Base-by-base conservation (phyloP, 2,797 vertebrate genomes). In the Pipistrellus nathusii region DNA sequence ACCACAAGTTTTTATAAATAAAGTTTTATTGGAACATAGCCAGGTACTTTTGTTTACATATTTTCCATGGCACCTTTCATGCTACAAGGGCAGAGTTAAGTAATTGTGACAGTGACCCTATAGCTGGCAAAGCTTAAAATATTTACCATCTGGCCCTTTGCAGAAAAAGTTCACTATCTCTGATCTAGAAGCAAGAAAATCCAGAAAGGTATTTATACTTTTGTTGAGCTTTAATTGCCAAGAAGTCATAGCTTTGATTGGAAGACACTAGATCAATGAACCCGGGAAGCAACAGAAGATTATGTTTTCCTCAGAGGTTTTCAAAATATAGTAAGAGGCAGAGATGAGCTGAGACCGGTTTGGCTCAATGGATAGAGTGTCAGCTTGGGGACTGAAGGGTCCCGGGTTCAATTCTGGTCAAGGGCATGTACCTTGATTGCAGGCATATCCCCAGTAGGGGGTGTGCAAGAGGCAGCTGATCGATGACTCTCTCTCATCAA, bases 171-270 rank as follows among this genome's bases (percentile, higher is more conserved):
- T 94, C 90, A 30, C 27, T 86, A 75, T 20, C 11, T 7, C 51
- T 87, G 8, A 53, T 71, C 14, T 51, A 69, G 48, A 91, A 90
- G n/a, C 32, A 69, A 90, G 83, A 82, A 86, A 32, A 73, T 82
- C 17, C 30, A 44, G 38, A 32, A 38, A 94, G 20, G 1, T 27
- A 7, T 90, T 69, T 62, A 57, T 82, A n/a, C 18, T 78, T 82
- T 84, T 44, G 6, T 82, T 92, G 76, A 71, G 53, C 14, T 94
- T 89, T 80, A 91, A 46, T 94, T 83, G 23, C n/a, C 6, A 83
- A 62, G 6, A 71, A 77, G 6, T 85, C 59, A 77, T 11, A 71
- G 30, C 18, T 92, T 89, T 83, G 18, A 35, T 38, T 27, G 41
- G 32, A 57, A 88, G 85, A 84, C 87, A 44, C 66, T 41, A 38